Percentiles rank a stretch among this genome's conserved stretches.
Evolutionary conservation across 2,888 invertebrate species (phyloP).

Genomic region (Automeris io): DNA sequence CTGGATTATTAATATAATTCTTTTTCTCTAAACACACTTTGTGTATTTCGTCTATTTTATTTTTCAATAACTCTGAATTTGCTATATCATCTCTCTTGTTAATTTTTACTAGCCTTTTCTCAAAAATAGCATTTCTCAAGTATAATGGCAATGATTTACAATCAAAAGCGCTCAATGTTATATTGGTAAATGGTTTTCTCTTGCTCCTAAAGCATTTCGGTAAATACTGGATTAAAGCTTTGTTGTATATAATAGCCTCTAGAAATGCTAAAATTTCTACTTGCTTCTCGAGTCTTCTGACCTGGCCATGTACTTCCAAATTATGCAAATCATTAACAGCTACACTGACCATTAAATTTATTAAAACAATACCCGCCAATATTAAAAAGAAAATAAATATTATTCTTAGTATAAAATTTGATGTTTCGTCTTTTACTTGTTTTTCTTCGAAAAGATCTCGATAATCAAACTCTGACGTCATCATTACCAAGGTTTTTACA

Average conservation of each 20-base stretch:
- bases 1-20: neutral
- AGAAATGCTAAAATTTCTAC: conserved; percentile 58
- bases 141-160: conserved; percentile 40
- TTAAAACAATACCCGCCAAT: conserved; percentile 72
- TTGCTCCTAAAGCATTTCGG: conserved; percentile 14
- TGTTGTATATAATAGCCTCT: conserved; percentile 19
- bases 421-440: conserved; percentile 37
- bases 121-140: conserved; percentile 52
- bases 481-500: conserved; percentile 75
- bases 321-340: conserved; percentile 77
- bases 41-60: conserved; percentile 22
- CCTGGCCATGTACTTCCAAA: conserved; percentile 72
- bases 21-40: conserved; percentile 8
- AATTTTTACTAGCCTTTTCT: conserved; percentile 47
- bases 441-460: conserved; percentile 12
- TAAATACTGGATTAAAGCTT: conserved; percentile 14
- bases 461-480: conserved; percentile 77
- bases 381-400: conserved; percentile 70
- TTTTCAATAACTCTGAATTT: conserved; percentile 32
- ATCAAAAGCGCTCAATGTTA: conserved; percentile 14
- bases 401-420: conserved; percentile 51
- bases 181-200: conserved; percentile 12
- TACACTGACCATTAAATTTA: conserved; percentile 77
- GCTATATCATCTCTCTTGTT: conserved; percentile 41
- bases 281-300: conserved; percentile 72